These are phyloP conservation scores for Muschampia plurimacula DNA, from an alignment of 2,888 invertebrate genomes.

Conservation along the genomic window DNA sequence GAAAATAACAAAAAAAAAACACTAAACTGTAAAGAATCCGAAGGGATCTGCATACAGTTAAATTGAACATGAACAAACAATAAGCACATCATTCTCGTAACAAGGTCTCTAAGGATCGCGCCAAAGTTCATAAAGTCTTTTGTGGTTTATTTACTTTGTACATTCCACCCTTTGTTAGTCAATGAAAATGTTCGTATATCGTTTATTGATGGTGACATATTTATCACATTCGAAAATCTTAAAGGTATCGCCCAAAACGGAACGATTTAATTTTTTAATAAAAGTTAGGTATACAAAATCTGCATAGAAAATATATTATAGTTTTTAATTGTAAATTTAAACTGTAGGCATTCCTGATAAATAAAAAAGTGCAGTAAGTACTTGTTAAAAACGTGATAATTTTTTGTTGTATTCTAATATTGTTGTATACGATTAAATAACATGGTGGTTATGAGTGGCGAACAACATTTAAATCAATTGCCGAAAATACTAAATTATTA, in stretches of 20 bases:
- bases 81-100: slow-evolving; percentile 68
- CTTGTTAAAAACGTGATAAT: no score
- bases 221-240: not conserved
- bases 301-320: no score
- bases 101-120: slow-evolving; percentile 63
- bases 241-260: not conserved
- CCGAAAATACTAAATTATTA: no score
- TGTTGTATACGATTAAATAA: no score
- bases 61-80: slow-evolving; percentile 71
- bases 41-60: slow-evolving; percentile 67
- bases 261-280: no score
- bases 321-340: no score
- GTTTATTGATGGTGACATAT: slow-evolving; percentile 9
- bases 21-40: slow-evolving; percentile 22
- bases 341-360: no score
- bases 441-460: no score
- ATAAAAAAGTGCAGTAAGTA: no score
- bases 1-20: slow-evolving; percentile 21
- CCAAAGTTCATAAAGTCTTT: slow-evolving; percentile 33
- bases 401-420: no score
- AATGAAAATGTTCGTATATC: slow-evolving; percentile 18
- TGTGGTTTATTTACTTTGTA: slow-evolving; percentile 31
- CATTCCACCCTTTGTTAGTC: slow-evolving; percentile 28
- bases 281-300: no score
- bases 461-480: no score